These are phyloP conservation scores for Hyla sarda DNA, from an alignment of 2,113 vertebrate species.

Conservation along the genomic window DNA sequence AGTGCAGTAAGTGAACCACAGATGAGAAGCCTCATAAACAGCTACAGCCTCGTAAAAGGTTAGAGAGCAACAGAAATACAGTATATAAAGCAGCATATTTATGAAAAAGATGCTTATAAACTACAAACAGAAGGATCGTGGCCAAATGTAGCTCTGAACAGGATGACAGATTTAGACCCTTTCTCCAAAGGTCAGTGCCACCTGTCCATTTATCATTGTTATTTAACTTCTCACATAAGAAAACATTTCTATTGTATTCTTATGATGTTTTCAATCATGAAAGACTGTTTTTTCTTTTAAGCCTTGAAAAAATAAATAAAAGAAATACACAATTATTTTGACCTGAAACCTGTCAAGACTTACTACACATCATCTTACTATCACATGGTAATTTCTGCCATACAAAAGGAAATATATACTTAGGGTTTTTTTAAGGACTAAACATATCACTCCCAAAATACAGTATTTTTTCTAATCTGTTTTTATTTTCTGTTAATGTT, in stretches of 20 bases:
- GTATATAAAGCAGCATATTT: constrained; percentile 7
- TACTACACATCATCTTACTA: background rate
- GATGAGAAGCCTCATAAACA: constrained; percentile 62
- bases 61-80: background rate
- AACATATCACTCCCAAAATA: no score
- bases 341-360: background rate
- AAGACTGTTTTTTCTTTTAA: no score
- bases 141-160: background rate
- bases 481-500: no score
- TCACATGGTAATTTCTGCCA: background rate
- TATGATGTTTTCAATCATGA: background rate
- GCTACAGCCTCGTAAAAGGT: background rate
- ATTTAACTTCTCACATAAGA: background rate
- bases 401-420: background rate
- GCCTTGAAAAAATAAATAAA: no score
- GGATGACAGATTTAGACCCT: background rate
- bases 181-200: background rate
- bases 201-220: background rate
- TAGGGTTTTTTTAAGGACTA: no score
- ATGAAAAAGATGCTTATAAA: background rate
- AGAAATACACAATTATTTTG: background rate
- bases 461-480: no score
- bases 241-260: background rate
- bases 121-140: constrained; percentile 4
- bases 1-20: constrained; percentile 79